Base-by-base conservation (phyloP, 1,140 invertebrate species). In the Ephestia elutella region DNA sequence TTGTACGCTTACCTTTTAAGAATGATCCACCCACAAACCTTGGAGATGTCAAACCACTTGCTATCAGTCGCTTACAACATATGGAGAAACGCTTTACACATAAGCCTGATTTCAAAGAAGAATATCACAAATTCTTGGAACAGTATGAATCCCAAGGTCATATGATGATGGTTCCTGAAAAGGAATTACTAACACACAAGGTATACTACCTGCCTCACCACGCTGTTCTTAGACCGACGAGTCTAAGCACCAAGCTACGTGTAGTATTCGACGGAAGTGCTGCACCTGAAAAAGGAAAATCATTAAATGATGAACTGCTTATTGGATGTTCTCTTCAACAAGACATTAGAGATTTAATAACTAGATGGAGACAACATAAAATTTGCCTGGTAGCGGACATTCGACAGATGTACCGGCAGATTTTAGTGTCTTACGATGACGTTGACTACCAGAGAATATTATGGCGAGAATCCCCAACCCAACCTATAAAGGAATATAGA, bases 371-470 rank as follows among this genome's bases (percentile, higher is more conserved):
- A 49, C 32, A 30, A 17, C 67, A 85, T 66, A 21, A 21, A 49
- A 69, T 76, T 49, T 73, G 75, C n/a, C 19, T 90, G 15, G 60
- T 71, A 1, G 73, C 73, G 13, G 84, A 88, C 62, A 78, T 88
- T 3, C 62, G 71, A 35, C 87, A 87, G 58, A 89, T 88, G 78
- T 89, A 82, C 57, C 62, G 75, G 4, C 72, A 80, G 55, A 50
- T 85, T 1, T 56, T 55, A 25, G 60, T 85, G 0, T 20, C 57
- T 15, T 63, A 68, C 13, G 63, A 86, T 48, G 56, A 73, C 32
- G 57, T 61, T 28, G 59, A 71, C 20, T 78, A 63, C 58, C 81
- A 83, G 58, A 60, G 65, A 64, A 76, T 87, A 50, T 30, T 86
- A 8, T 84, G 80, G 76, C 54, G 79, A 49, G 13, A 38, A 3